Base-by-base conservation (phyloP, 2,888 invertebrate genomes). In the Chironomus tentans region DNA sequence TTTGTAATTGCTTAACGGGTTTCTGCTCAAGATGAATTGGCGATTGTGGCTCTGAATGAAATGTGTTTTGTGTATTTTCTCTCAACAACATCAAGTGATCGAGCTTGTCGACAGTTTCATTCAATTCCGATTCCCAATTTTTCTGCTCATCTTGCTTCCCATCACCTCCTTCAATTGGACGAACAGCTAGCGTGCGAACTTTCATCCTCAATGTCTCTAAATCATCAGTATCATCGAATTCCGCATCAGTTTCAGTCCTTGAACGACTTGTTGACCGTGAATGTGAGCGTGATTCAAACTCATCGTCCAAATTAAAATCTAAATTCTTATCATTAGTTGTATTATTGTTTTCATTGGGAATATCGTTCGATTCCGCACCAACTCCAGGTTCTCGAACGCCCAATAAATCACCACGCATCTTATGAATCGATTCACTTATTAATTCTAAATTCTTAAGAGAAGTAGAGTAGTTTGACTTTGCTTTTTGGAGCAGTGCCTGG, bases 341-440 rank as follows among this genome's bases (percentile, higher is more conserved):
- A 38, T 38, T 38, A 38, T 38, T 38, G 38, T 38, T 38, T 56
- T 86, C 86, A 56, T 86, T 86, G 77, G 85, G 85, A 61, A 84
- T 79, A 10, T 85, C 85, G 76, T 86, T 86, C 77, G 88, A 82
- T 84, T 92, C 92, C 0, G 92, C 91, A 0, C 92, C 92, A 0
- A 92, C 92, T 0, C 92, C 92, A 0, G 92, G 92, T 80, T 92
- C 91, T 5, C 84, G 80, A 0, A 82, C 81, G 18, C 84, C 84
- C 77, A 81, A 81, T 76, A 38, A 38, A 38, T 82, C 82, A 50
- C 84, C 83, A 75, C 85, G 81, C 78, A 82, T 82, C 74, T 83
- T 80, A 82, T 95, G 95, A 78, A 95, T 96, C 81, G 95, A 94
- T 84, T 96, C 95, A 7, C 96, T 96, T 77, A 97, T 97, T 79